phyloP scores from a whole-genome alignment of 2,888 invertebrate genomes.

The Dusona sp. region DNA sequence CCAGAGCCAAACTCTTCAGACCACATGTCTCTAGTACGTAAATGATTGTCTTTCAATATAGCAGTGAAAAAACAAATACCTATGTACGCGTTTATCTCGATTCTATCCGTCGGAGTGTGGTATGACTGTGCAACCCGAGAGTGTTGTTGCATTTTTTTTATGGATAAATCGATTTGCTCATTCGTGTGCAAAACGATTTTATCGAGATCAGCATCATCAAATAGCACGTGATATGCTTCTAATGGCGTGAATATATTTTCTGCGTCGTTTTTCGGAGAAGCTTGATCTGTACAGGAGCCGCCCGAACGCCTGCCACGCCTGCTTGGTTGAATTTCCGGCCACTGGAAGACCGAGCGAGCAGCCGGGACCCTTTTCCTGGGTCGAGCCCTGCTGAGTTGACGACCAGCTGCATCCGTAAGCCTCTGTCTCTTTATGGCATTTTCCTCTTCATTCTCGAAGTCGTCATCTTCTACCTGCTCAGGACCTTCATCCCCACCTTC shows the following conservation, averaged over 20 bases:
- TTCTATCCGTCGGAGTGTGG: background rate
- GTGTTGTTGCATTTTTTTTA: no score
- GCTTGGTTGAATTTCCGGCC: background rate
- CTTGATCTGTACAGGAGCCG: no score
- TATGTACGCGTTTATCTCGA: background rate
- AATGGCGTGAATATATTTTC: background rate
- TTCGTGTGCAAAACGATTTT: background rate
- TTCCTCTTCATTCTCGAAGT: background rate
- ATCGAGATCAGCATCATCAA: background rate
- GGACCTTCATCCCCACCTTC: background rate
- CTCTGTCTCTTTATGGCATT: background rate
- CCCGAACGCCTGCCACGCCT: constrained; percentile 7
- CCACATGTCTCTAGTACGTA: background rate
- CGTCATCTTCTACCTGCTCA: background rate
- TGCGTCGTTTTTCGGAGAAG: background rate
- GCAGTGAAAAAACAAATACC: background rate
- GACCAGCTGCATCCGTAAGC: background rate
- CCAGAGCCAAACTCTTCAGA: no score
- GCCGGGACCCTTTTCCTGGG: background rate
- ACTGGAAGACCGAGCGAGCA: background rate
- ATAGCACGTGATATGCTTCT: background rate
- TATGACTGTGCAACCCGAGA: background rate
- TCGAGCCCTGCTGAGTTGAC: background rate
- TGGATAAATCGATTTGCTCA: no score
- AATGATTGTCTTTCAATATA: background rate